Percentiles rank a stretch among this genome's conserved stretches.
Conservation (phyloP, 2,113 vertebrate species). For the Fregata magnificens region DNA sequence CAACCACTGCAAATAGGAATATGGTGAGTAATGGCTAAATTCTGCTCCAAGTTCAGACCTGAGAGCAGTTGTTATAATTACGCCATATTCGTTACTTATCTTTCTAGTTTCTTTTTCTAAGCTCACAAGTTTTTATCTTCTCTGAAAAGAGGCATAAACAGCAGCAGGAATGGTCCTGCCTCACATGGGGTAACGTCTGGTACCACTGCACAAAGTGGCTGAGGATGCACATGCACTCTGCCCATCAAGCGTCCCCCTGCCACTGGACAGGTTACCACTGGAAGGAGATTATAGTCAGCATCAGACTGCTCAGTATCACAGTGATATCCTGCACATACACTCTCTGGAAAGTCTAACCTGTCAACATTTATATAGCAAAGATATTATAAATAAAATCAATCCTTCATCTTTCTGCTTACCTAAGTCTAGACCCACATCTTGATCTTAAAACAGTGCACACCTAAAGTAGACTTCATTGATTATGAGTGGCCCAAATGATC, state of each 20-base stretch:
- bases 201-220: background rate
- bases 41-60: background rate
- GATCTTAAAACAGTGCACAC: background rate
- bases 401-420: background rate
- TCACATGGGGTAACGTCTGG: accelerated
- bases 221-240: background rate
- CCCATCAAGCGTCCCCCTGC: too few species aligned
- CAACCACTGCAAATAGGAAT: background rate
- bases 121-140: background rate
- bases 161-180: background rate
- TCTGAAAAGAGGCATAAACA: background rate
- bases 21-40: background rate
- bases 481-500: background rate
- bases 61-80: background rate
- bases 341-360: background rate
- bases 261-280: background rate
- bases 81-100: background rate
- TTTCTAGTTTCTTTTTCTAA: background rate
- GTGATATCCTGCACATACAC: background rate
- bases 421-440: background rate
- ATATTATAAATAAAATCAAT: background rate
- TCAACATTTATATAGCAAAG: background rate
- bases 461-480: background rate
- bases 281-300: background rate
- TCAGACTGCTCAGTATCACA: background rate